Percentiles rank a stretch among this genome's conserved stretches.
phyloP scores from a whole-genome alignment of 2,888 invertebrate species.

The Conomelus anceps region DNA sequence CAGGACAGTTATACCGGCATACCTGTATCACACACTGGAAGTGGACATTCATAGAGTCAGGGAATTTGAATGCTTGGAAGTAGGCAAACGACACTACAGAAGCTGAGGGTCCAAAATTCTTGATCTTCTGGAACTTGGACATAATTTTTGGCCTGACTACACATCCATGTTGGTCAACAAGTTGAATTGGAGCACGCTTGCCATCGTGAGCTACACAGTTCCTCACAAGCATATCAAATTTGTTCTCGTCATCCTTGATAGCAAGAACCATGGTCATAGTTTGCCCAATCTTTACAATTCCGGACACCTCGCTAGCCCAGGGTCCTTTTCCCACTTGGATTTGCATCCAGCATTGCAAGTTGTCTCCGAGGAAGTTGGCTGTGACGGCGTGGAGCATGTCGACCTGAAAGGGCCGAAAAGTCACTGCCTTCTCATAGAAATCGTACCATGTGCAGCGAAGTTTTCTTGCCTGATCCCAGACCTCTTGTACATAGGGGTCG shows the following conservation, averaged over 20 bases:
- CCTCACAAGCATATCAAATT: slow-evolving; percentile 90
- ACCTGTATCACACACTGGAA: slow-evolving; percentile 96
- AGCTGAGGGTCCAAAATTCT: slow-evolving; percentile 90
- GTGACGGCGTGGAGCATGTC: slow-evolving; percentile 93
- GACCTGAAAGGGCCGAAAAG: slow-evolving; percentile 91
- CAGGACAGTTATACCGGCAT: slow-evolving; percentile 87
- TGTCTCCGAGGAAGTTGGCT: slow-evolving; percentile 91
- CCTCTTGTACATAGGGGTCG: slow-evolving; percentile 85
- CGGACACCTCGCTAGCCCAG: slow-evolving; percentile 94
- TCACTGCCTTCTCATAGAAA: slow-evolving; percentile 91
- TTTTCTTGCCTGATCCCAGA: slow-evolving; percentile 84
- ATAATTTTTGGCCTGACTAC: slow-evolving; percentile 90
- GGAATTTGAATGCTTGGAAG: slow-evolving; percentile 96
- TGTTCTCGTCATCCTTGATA: slow-evolving; percentile 91
- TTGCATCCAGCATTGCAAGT: slow-evolving; percentile 96
- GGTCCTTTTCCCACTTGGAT: slow-evolving; percentile 94
- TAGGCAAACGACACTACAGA: slow-evolving; percentile 92
- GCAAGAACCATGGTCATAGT: slow-evolving; percentile 96
- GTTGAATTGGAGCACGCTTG: slow-evolving; percentile 84
- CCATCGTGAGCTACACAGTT: slow-evolving; percentile 94
- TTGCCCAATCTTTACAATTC: slow-evolving; percentile 91
- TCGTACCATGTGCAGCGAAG: slow-evolving; percentile 93
- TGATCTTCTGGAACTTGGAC: slow-evolving; percentile 88
- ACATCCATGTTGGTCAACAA: slow-evolving; percentile 89
- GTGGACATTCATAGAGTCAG: slow-evolving; percentile 94